Evolutionary conservation across 2,888 invertebrate species (phyloP), one percentile per base, ranked within the genome.

Genomic region (Himalopsyche anomala): DNA sequence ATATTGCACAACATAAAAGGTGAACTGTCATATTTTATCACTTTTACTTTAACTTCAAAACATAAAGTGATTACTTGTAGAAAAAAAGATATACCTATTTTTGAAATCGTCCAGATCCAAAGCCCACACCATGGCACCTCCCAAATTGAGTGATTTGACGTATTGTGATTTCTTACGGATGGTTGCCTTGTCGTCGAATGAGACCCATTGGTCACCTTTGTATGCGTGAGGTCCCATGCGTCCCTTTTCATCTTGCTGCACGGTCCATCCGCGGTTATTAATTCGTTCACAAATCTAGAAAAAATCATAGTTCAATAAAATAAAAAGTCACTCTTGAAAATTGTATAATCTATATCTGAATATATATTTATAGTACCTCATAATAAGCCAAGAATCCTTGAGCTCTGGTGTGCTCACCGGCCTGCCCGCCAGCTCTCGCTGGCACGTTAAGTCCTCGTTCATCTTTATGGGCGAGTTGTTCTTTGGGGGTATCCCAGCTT

Each of bases 81-180:
- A 74, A 74, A 85, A 83, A 81, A 11, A 79, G 42, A 85, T 45
- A 83, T 90, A 93, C 93, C 93, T 94, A 90, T 96, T 95, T 88
- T 94, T 95, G 90, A 97, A 98, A 91, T 98, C 98, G 89, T 98
- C 98, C 89, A 98, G 94, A 92, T 98, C 98, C 55, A 98, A 92
- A 0, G 98, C 97, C 98, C 98, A 98, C 79, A 98, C 95, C 97
- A 98, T 98, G 28, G 97, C 97, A 86, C 98, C 98, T 17, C 96
- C 98, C 28, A 98, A 93, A 88, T 95, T 94, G 91, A 97, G 93
- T 17, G 95, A 94, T 87, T 96, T 94, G 55, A 98, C 95, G 89
- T 95, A 96, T 89, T 97, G 95, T 0, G 97, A 96, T 92, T 98
- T 98, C 88, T 94, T 94, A 87, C 94, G 94, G 79, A 98, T 95